phyloP scores from a whole-genome alignment of 2,888 invertebrate species.

The Drosophila anomelani region DNA sequence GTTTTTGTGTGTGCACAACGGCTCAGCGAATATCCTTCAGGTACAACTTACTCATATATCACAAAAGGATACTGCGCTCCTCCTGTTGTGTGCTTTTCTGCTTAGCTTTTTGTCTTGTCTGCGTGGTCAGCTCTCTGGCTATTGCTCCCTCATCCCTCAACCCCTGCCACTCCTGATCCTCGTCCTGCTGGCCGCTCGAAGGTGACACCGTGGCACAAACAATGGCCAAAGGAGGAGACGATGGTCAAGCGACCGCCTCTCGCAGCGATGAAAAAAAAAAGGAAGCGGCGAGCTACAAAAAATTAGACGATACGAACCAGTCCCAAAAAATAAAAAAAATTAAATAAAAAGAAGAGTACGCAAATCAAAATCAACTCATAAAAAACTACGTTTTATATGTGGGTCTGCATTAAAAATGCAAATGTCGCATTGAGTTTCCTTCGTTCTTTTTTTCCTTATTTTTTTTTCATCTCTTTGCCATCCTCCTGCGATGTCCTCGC shows the following conservation, averaged over 20 bases:
- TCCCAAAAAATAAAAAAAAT: conserved; percentile 49
- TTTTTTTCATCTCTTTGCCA: conserved; percentile 6
- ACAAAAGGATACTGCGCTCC: conserved; percentile 77
- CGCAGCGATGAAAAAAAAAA: conserved; percentile 43
- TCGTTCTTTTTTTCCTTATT: conserved; percentile 16
- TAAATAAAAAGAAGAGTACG: conserved; percentile 45
- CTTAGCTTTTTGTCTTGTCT: conserved; percentile 73
- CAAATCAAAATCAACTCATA: conserved; percentile 69
- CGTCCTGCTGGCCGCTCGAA: conserved; percentile 61
- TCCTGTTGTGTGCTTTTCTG: conserved; percentile 75
- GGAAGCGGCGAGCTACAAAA: conserved; percentile 42
- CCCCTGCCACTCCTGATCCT: conserved; percentile 7
- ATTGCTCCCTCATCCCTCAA: conserved; percentile 26
- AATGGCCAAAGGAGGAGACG: conserved; percentile 50
- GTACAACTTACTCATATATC: conserved; percentile 83
- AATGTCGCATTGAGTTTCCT: conserved; percentile 78
- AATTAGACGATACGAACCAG: conserved; percentile 62
- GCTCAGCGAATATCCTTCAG: conserved; percentile 82
- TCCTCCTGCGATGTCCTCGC: conserved; percentile 41
- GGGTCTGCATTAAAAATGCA: conserved; percentile 83
- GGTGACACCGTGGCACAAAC: conserved; percentile 80
- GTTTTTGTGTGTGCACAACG: conserved; percentile 80
- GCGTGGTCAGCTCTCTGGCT: conserved; percentile 48
- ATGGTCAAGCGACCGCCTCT: conserved; percentile 62
- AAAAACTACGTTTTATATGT: conserved; percentile 67